Percentiles rank a stretch among this genome's conserved stretches.
Evolutionary conservation across 2,113 vertebrate species (phyloP).

Genomic region (Trogon surrucura): DNA sequence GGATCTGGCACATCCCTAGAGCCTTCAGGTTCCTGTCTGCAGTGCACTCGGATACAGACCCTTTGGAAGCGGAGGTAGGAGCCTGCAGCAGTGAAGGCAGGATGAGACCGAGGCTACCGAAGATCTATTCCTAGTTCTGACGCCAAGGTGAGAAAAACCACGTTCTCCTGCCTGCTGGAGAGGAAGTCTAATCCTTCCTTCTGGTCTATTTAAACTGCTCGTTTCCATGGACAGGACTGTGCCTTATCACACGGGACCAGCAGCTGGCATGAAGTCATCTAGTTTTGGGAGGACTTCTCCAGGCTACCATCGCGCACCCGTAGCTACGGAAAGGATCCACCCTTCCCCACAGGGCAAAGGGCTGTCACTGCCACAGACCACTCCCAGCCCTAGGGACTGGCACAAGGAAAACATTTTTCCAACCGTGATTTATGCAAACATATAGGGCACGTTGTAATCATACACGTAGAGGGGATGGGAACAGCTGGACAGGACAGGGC

Average conservation of each 20-base stretch:
- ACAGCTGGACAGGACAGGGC: neutral
- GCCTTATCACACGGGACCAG: constrained; percentile 1
- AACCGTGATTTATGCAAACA: neutral
- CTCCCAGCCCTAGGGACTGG: neutral
- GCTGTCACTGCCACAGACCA: neutral
- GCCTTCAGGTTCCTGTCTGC: neutral
- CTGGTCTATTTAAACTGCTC: neutral
- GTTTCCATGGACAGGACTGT: neutral
- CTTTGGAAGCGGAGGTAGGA: neutral
- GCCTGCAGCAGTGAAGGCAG: neutral
- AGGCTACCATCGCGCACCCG: neutral
- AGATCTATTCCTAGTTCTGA: constrained; percentile 20
- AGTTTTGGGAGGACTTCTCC: neutral
- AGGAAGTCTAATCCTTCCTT: constrained; percentile 13
- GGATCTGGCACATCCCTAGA: neutral
- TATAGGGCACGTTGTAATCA: fast-evolving
- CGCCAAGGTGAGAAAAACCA: constrained; percentile 26
- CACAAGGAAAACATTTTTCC: neutral
- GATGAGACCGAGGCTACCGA: neutral
- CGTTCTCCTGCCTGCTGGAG: neutral
- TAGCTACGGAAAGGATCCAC: neutral
- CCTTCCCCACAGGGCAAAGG: neutral
- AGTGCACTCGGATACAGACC: neutral
- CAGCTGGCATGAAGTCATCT: neutral
- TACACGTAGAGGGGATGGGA: neutral